Percentiles rank a stretch among this genome's conserved stretches.
Conservation (phyloP, 2,888 invertebrate species). For the Eupithecia tripunctaria region DNA sequence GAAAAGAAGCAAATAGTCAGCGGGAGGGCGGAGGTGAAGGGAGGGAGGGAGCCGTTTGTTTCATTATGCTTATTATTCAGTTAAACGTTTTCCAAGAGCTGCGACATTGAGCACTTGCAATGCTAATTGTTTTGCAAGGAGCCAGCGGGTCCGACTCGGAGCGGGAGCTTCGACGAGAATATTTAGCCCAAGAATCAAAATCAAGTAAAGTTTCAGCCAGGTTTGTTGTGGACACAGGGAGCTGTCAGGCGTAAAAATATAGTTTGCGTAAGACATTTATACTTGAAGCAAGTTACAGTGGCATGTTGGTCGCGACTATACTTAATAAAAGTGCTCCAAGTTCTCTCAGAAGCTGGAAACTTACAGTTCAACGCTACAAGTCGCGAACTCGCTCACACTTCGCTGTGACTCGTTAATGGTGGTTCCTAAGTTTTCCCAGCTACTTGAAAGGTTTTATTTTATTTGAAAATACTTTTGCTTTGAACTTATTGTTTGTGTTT, state of each 20-base stretch:
- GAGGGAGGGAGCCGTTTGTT: constrained; percentile 36
- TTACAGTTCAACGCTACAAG: background rate
- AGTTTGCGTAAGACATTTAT: background rate
- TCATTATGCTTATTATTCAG: constrained; percentile 62
- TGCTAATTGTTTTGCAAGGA: constrained; percentile 57
- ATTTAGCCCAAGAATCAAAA: background rate
- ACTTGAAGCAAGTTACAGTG: background rate
- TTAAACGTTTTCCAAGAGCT: constrained; percentile 47
- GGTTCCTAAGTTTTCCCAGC: constrained; percentile 30
- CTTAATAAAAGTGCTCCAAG: background rate
- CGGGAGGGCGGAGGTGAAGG: background rate
- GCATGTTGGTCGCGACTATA: background rate
- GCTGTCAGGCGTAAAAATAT: background rate
- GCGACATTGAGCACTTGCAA: constrained; percentile 44
- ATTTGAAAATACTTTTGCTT: constrained; percentile 33
- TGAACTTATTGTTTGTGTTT: constrained; percentile 30
- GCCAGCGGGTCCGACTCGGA: background rate
- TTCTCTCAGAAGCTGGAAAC: background rate
- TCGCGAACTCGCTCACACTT: constrained; percentile 11
- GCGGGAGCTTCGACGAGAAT: background rate
- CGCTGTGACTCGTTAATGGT: constrained; percentile 12
- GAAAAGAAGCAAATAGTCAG: background rate
- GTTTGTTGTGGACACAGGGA: background rate
- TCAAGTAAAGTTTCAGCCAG: background rate
- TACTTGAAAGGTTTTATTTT: constrained; percentile 33